A percentile compares a stretch with the other conserved stretches of the same genome.
These are phyloP conservation scores for Myanophis thanlyinensis DNA, from an alignment of 2,113 vertebrate species.

Conservation along the genomic window DNA sequence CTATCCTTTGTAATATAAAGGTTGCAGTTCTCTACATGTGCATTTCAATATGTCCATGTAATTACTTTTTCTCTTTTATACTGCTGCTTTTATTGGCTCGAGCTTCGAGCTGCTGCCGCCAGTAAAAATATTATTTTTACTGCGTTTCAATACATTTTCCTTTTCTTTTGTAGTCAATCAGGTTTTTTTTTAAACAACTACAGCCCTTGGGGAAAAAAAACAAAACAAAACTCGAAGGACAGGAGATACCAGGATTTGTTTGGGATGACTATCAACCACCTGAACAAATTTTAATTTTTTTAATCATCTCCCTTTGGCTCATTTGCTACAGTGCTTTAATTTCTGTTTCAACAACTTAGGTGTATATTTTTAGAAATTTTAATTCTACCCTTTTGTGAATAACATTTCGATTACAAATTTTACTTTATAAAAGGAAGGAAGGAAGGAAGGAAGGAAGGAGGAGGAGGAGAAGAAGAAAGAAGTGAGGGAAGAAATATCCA, in stretches of 20 bases:
- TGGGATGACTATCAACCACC: neutral
- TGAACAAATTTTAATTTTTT: neutral
- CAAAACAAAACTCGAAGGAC: neutral
- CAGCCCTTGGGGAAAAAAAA: neutral
- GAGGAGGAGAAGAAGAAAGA: too few relatives aligned
- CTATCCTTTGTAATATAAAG: neutral
- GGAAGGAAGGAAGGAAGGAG: too few relatives aligned
- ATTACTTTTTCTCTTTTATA: neutral
- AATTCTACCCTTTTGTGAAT: neutral
- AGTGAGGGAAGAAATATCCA: too few relatives aligned
- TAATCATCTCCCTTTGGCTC: neutral
- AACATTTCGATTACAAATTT: too few relatives aligned
- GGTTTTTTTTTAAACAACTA: too few relatives aligned
- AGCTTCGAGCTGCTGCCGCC: too few relatives aligned
- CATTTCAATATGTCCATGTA: neutral
- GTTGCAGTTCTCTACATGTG: neutral
- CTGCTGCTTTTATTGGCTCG: neutral
- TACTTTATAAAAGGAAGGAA: too few relatives aligned
- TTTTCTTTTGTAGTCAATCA: neutral
- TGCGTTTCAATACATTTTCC: neutral
- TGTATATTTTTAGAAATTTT: neutral
- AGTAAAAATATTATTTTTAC: neutral
- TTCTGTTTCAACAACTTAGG: neutral
- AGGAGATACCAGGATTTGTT: neutral
- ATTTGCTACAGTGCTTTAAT: neutral